A percentile compares a stretch with the other conserved stretches of the same genome.
phyloP scores from a whole-genome alignment of 2,113 vertebrate genomes.

The Lophius piscatorius region DNA sequence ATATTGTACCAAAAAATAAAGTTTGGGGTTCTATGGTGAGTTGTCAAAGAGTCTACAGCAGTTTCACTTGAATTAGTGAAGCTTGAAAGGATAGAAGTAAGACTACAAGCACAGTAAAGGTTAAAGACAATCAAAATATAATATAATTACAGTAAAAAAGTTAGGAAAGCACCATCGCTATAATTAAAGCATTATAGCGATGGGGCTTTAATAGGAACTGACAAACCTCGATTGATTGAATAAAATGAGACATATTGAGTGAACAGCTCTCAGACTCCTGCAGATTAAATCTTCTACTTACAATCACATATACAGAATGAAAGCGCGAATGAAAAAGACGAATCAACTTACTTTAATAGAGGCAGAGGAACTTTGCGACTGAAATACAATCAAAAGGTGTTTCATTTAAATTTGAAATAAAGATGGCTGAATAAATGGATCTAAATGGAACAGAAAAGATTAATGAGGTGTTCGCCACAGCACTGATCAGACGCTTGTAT shows the following conservation, averaged over 20 bases:
- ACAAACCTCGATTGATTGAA: background rate
- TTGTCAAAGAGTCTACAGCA: background rate
- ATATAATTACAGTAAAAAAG: background rate
- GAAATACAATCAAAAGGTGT: conserved; percentile 78
- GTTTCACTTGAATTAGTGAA: background rate
- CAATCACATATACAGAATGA: conserved; percentile 8
- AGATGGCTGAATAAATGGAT: no score
- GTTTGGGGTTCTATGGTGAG: background rate
- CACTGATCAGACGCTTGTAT: background rate
- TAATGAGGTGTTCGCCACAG: background rate
- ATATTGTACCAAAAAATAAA: background rate
- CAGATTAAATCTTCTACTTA: background rate
- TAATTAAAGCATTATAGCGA: background rate
- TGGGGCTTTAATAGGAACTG: background rate
- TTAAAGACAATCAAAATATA: conserved; percentile 1
- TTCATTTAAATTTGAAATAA: conserved; percentile 60
- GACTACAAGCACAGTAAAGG: background rate
- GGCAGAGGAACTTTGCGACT: conserved; percentile 77
- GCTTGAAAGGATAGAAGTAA: background rate
- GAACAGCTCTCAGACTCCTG: background rate
- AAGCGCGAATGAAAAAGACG: conserved; percentile 18
- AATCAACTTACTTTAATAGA: conserved; percentile 78
- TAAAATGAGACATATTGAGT: conserved; percentile 11
- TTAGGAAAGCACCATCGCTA: background rate
- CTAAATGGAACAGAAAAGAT: conserved; percentile 7